These are phyloP conservation scores for Gallinago solitaria DNA, from an alignment of 2,797 vertebrate genomes.

Conservation along the genomic window DNA sequence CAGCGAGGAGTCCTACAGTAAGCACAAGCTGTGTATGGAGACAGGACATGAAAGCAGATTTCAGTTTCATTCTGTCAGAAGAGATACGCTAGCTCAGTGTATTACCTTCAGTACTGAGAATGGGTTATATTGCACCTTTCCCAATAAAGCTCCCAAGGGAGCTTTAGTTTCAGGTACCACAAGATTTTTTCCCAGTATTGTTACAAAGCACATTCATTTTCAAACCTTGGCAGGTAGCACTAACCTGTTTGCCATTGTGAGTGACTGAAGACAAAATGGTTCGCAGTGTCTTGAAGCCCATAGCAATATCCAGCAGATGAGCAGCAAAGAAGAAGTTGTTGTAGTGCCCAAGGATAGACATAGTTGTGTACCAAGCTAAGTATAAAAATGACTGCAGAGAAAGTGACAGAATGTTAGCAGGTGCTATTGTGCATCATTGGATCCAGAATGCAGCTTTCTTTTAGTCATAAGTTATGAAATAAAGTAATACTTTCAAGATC, in stretches of 20 bases:
- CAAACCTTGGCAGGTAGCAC: background rate
- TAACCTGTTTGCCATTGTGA: slow-evolving; percentile 99
- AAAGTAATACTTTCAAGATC: background rate
- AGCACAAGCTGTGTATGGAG: slow-evolving; percentile 85
- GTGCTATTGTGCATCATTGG: background rate
- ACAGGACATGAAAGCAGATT: background rate
- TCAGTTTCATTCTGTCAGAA: background rate
- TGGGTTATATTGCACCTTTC: background rate
- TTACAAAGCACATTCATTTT: background rate
- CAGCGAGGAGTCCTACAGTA: slow-evolving; percentile 94
- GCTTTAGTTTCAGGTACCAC: no score
- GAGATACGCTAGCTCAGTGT: background rate
- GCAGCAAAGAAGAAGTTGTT: slow-evolving; percentile 99
- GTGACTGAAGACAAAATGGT: slow-evolving; percentile 98
- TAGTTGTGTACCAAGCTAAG: slow-evolving; percentile 97
- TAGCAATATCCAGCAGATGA: slow-evolving; percentile 96
- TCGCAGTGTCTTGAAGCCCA: slow-evolving; percentile 97
- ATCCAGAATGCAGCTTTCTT: background rate
- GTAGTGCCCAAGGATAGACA: slow-evolving; percentile 98
- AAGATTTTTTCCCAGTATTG: background rate
- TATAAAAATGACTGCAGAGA: slow-evolving; percentile 92
- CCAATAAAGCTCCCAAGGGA: background rate
- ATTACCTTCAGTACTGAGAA: background rate
- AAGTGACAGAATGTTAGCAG: background rate
- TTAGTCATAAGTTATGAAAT: background rate